phyloP scores from a whole-genome alignment of 2,113 vertebrate genomes.

The Athene cunicularia region DNA sequence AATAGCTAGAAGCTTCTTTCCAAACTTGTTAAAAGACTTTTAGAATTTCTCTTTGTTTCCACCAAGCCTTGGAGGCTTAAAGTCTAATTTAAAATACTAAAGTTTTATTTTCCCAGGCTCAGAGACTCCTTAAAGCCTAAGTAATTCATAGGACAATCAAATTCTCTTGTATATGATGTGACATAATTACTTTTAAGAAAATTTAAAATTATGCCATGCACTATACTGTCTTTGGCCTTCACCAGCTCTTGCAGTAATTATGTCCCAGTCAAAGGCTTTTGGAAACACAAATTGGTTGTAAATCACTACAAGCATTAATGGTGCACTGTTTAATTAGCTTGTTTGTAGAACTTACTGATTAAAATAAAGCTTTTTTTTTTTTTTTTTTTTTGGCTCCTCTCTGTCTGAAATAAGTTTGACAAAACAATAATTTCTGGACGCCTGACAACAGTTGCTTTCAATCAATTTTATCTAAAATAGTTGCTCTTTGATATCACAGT shows the following conservation, averaged over 20 bases:
- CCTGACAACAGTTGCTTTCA: background rate
- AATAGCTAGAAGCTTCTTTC: slow-evolving; percentile 10
- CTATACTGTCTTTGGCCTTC: background rate
- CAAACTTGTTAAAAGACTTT: background rate
- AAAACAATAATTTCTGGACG: background rate
- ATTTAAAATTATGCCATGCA: background rate
- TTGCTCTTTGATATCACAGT: background rate
- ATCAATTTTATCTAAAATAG: background rate
- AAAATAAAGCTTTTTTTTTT: background rate
- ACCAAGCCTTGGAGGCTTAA: slow-evolving; percentile 19
- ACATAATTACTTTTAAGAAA: slow-evolving; percentile 26
- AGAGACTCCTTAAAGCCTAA: background rate
- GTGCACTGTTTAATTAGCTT: slow-evolving; percentile 15
- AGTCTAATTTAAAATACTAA: slow-evolving; percentile 19
- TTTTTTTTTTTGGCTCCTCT: background rate
- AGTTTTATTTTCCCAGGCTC: slow-evolving; percentile 21
- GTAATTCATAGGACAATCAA: background rate
- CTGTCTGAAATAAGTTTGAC: background rate
- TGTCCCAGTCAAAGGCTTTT: background rate
- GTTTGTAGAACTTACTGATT: background rate
- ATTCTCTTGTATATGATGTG: background rate
- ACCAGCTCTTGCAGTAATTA: background rate
- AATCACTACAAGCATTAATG: background rate
- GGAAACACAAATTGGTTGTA: background rate
- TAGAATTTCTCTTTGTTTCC: background rate